Evolutionary conservation across 92 coral and sea anemone genomes (phyloP), one percentile per base, ranked within the genome.

Genomic region (Epizoanthus illoricatus): DNA sequence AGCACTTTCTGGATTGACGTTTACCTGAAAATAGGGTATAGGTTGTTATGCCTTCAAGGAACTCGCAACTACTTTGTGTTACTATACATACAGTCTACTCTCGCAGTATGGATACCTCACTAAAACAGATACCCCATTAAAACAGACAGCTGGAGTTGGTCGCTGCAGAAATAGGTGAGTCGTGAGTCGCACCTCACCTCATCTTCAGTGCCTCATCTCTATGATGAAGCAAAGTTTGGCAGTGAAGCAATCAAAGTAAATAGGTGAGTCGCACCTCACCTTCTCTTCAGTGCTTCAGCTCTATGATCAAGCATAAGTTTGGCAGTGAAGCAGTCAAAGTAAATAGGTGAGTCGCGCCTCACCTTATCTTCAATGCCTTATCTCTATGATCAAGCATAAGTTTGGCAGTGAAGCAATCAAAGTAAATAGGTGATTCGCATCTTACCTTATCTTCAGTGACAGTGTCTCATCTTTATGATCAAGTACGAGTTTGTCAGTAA

Each of bases 1-100:
- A n/a, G n/a, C 45, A 7, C 56, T 65, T 68, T 76, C 73, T 20
- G 66, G 71, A 73, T 81, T 73, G 33, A 87, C 84, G 84, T 87
- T 83, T 5, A 87, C 80, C 90, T 87, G 73, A 33, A 23, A 20
- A 17, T 45, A 28, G 39, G n/a, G n/a, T n/a, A n/a, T n/a, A n/a
- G n/a, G n/a, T n/a, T n/a, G n/a, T n/a, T n/a, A n/a, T n/a, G n/a
- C n/a, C n/a, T n/a, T n/a, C n/a, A n/a, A n/a, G n/a, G n/a, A n/a
- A n/a, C n/a, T n/a, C n/a, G n/a, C n/a, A n/a, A n/a, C n/a, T n/a
- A n/a, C n/a, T n/a, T n/a, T n/a, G n/a, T n/a, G 11, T 4, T 21
- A 65, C 28, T 11, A 65, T 65, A 11, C 20, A 19, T 12, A 65
- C 21, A 11, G 28, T 21, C 36, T 66, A 66, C 39, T 18, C 40